A percentile compares a stretch with the other conserved stretches of the same genome.
These are phyloP conservation scores for Serilophus lunatus DNA, from an alignment of 2,113 vertebrate species.

Conservation along the genomic window DNA sequence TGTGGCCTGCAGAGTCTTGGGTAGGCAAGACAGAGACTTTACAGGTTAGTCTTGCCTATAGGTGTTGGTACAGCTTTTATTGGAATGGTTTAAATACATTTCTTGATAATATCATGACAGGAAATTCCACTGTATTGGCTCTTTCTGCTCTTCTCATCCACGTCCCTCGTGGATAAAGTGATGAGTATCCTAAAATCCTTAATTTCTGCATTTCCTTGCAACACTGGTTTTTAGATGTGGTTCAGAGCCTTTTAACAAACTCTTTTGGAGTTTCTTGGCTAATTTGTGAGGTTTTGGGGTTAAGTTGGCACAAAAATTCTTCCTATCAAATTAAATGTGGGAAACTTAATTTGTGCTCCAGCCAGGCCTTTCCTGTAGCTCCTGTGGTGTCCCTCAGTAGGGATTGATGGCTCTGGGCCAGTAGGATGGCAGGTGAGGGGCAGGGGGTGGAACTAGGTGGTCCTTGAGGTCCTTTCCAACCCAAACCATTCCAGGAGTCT, in stretches of 20 bases:
- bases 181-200: background rate
- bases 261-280: background rate
- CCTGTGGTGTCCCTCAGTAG: accelerated
- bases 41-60: background rate
- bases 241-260: background rate
- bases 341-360: background rate
- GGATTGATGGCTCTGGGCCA: background rate
- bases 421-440: background rate
- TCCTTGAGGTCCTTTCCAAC: background rate
- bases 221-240: background rate
- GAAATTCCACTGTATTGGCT: background rate
- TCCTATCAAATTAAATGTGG: accelerated
- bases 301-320: background rate
- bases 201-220: background rate
- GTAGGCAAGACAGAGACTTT: background rate
- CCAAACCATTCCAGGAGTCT: background rate
- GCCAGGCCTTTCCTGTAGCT: background rate
- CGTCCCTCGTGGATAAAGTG: background rate
- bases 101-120: background rate
- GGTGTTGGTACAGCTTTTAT: background rate
- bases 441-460: background rate
- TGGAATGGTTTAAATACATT: background rate
- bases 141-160: background rate
- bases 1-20: background rate
- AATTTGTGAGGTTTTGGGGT: background rate